Evolutionary conservation across 2,797 vertebrate species (phyloP).

Genomic region (Hapalemur alaotrensis): DNA sequence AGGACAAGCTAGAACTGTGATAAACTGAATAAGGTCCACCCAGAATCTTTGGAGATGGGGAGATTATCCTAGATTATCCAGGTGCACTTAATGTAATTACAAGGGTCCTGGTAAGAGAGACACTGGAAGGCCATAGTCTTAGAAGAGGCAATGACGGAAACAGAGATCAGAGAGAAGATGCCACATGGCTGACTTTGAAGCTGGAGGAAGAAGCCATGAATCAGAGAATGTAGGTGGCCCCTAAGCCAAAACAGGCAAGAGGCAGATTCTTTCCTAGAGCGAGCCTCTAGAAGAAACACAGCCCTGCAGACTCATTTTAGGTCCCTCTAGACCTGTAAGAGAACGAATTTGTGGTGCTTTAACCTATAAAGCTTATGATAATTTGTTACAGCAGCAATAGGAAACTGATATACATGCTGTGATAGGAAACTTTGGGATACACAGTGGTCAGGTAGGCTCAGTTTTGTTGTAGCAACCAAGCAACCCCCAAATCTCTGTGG

Average conservation of each 20-base stretch:
- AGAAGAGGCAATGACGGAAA: neutral
- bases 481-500: neutral
- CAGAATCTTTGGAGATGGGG: neutral
- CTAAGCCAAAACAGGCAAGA: neutral
- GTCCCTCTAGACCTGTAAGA: neutral
- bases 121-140: neutral
- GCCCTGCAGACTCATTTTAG: neutral
- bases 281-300: neutral
- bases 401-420: neutral
- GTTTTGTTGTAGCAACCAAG: neutral
- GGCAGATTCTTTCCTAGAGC: neutral
- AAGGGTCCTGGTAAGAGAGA: neutral
- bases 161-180: neutral
- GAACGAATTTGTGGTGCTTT: neutral
- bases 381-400: neutral
- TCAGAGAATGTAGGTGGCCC: neutral
- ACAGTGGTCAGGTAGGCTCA: neutral
- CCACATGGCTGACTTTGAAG: neutral
- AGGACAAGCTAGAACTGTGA: neutral
- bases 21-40: neutral
- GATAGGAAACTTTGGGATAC: rapidly evolving
- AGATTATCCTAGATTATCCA: neutral
- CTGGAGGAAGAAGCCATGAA: neutral
- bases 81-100: neutral
- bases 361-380: neutral